phyloP scores from a whole-genome alignment of 2,888 invertebrate genomes.

The Theodoxus fluviatilis region DNA sequence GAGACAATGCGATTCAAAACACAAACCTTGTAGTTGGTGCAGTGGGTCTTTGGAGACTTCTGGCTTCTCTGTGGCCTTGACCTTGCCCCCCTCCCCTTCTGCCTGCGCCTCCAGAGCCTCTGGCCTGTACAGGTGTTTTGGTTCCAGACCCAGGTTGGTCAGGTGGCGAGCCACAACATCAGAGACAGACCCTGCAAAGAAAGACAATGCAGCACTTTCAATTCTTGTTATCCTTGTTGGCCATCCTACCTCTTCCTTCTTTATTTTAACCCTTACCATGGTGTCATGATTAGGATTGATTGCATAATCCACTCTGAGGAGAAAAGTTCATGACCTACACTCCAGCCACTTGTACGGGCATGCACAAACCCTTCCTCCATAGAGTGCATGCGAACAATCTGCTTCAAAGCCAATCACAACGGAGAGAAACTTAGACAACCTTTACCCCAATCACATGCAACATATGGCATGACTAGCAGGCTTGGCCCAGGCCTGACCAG shows the following conservation, averaged over 20 bases:
- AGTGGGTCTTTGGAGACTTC: constrained; percentile 24
- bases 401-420: too few relatives aligned
- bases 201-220: too few relatives aligned
- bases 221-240: too few relatives aligned
- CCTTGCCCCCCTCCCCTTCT: not conserved
- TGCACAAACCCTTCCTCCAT: too few relatives aligned
- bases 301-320: not conserved
- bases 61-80: constrained; percentile 13
- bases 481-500: too few relatives aligned
- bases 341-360: not conserved
- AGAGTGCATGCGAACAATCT: too few relatives aligned
- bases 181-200: constrained; percentile 80
- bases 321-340: not conserved
- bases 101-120: constrained; percentile 13
- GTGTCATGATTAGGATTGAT: too few relatives aligned
- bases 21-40: constrained; percentile 34
- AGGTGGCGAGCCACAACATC: constrained; percentile 90
- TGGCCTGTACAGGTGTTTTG: constrained; percentile 41
- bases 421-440: too few relatives aligned
- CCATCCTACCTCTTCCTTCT: too few relatives aligned
- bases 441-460: too few relatives aligned
- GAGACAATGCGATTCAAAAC: not conserved
- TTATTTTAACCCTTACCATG: too few relatives aligned
- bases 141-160: constrained; percentile 67
- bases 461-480: too few relatives aligned